Evolutionary conservation across 2,888 invertebrate genomes (phyloP).

Genomic region (Cataglyphis altisquamis): DNA sequence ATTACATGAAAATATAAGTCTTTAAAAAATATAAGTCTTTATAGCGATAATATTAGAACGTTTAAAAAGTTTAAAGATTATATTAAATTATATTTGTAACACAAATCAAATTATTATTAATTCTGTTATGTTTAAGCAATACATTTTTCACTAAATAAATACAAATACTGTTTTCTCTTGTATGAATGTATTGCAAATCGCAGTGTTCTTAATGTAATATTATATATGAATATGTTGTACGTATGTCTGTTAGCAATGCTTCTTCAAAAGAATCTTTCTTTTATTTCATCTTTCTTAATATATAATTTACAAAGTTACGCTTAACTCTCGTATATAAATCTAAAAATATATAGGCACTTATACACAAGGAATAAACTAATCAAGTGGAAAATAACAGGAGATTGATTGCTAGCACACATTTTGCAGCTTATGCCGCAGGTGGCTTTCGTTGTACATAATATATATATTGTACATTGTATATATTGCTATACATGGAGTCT

Average conservation of each 20-base stretch:
- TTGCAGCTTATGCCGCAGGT: slow-evolving; percentile 65
- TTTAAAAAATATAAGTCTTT: too few relatives aligned
- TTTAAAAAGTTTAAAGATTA: too few relatives aligned
- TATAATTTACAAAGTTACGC: slow-evolving; percentile 83
- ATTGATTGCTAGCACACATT: slow-evolving; percentile 72
- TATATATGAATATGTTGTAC: not conserved
- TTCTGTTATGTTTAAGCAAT: too few relatives aligned
- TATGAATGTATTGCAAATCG: not conserved
- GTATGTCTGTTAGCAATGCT: not conserved
- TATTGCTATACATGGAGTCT: slow-evolving; percentile 74
- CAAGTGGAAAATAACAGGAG: slow-evolving; percentile 81
- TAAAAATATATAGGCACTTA: slow-evolving; percentile 81
- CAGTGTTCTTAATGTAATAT: not conserved
- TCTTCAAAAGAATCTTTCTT: slow-evolving; percentile 64
- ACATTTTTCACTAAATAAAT: not conserved
- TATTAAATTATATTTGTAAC: too few relatives aligned
- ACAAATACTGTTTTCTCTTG: not conserved
- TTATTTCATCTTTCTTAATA: slow-evolving; percentile 83
- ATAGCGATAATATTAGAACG: too few relatives aligned
- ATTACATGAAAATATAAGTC: too few relatives aligned
- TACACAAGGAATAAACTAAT: slow-evolving; percentile 76
- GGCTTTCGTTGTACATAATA: slow-evolving; percentile 72
- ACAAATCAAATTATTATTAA: too few relatives aligned
- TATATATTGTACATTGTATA: slow-evolving; percentile 78
- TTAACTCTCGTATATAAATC: slow-evolving; percentile 80